Conservation (phyloP, 2,113 vertebrate species). For the Zootoca vivipara region DNA sequence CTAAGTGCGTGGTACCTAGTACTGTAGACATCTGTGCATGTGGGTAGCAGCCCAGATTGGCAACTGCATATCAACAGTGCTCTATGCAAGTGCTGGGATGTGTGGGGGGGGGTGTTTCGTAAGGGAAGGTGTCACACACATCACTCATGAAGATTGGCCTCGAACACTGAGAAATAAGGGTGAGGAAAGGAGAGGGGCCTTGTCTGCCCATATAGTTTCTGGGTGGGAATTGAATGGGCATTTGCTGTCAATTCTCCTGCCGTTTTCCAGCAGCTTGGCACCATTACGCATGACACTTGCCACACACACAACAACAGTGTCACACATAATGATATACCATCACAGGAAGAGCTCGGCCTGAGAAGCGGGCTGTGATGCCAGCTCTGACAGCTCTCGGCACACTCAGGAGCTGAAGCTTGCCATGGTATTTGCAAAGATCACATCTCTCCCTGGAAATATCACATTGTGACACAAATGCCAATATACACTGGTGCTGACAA, state of each 20-base stretch:
- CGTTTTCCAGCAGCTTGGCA: slow-evolving; percentile 35
- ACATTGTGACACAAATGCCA: slow-evolving; percentile 16
- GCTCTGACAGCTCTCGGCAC: slow-evolving; percentile 31
- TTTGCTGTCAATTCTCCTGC: slow-evolving; percentile 45
- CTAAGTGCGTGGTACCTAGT: neutral
- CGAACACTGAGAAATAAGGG: neutral
- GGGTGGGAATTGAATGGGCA: neutral
- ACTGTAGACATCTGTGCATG: neutral
- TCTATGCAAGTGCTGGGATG: rapidly evolving
- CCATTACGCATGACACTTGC: slow-evolving; percentile 45
- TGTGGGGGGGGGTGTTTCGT: rapidly evolving
- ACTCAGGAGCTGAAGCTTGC: slow-evolving; percentile 32
- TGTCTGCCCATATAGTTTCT: slow-evolving; percentile 8
- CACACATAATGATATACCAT: slow-evolving; percentile 36
- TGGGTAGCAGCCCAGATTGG: rapidly evolving
- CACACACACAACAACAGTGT: slow-evolving; percentile 46
- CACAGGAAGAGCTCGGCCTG: slow-evolving; percentile 48
- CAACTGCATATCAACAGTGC: neutral
- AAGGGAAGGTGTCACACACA: rapidly evolving
- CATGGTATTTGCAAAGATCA: slow-evolving; percentile 50
- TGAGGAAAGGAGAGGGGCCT: neutral
- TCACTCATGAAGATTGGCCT: neutral
- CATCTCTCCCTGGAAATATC: slow-evolving; percentile 36
- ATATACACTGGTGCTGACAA: slow-evolving; percentile 18
- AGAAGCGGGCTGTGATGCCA: slow-evolving; percentile 49